Evolutionary conservation across 2,888 invertebrate species (phyloP).

Genomic region (Lysandra bellargus): DNA sequence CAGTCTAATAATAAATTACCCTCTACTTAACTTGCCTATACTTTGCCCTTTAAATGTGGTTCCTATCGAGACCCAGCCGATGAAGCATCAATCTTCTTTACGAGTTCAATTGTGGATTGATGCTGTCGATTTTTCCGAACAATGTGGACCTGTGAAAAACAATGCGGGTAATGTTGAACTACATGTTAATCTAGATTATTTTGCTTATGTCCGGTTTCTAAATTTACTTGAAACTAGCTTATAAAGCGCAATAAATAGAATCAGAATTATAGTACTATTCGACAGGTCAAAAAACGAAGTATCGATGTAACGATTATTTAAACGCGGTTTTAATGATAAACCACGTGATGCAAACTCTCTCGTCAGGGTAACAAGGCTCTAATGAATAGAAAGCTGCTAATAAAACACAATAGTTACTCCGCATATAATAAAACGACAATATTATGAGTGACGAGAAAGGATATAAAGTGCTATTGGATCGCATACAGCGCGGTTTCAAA

Average conservation of each 20-base stretch:
- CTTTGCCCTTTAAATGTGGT: conserved; percentile 15
- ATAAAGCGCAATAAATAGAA: too few species aligned
- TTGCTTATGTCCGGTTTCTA: background rate
- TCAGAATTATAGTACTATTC: too few species aligned
- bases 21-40: background rate
- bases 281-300: too few species aligned
- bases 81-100: conserved; percentile 1
- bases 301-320: too few species aligned
- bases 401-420: background rate
- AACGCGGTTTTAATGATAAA: too few species aligned
- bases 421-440: background rate
- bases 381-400: background rate
- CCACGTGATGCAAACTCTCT: background rate
- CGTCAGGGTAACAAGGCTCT: background rate
- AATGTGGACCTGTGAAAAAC: background rate
- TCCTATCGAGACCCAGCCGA: background rate
- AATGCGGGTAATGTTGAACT: background rate
- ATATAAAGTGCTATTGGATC: background rate
- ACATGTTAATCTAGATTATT: background rate
- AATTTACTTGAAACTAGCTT: background rate
- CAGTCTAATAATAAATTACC: background rate
- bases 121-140: conserved; percentile 6
- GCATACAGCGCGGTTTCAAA: background rate
- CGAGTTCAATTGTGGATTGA: background rate
- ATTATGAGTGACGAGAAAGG: background rate